phyloP scores from a whole-genome alignment of 1,140 invertebrate species.

The Listronotus oregonensis region DNA sequence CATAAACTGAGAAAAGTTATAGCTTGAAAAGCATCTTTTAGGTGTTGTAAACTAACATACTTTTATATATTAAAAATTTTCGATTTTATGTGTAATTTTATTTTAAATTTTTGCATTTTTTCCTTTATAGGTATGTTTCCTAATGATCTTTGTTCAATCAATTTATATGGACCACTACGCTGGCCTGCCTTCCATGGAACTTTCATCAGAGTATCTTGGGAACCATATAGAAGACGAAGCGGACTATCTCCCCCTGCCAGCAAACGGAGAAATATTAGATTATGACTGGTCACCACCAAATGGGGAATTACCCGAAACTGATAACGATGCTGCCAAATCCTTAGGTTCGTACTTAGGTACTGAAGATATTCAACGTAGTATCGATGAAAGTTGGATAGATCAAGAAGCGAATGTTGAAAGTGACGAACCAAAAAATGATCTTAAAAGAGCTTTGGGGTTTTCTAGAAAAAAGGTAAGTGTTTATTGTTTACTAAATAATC shows the following conservation, averaged over 20 bases:
- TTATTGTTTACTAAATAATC: too few species aligned
- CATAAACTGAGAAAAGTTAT: too few species aligned
- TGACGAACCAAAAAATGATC: neutral
- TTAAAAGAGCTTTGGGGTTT: slow-evolving; percentile 5
- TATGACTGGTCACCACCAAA: slow-evolving; percentile 18
- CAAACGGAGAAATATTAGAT: neutral
- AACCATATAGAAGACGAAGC: slow-evolving; percentile 16
- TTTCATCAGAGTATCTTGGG: neutral
- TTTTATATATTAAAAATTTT: too few species aligned
- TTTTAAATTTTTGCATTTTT: too few species aligned
- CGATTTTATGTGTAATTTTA: too few species aligned
- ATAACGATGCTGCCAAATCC: neutral
- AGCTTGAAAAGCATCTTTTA: too few species aligned
- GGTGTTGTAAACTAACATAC: too few species aligned
- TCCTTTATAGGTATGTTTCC: neutral
- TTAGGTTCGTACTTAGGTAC: neutral
- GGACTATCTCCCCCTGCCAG: neutral
- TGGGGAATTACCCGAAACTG: slow-evolving; percentile 9
- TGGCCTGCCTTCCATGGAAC: neutral
- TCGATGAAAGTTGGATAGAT: slow-evolving; percentile 6
- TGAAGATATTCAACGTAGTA: neutral
- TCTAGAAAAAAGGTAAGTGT: slow-evolving; percentile 10
- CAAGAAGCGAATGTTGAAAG: neutral
- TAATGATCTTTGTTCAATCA: neutral
- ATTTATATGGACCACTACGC: neutral